Base-by-base conservation (phyloP, 2,113 vertebrate species). In the Peromyscus polionotus region DNA sequence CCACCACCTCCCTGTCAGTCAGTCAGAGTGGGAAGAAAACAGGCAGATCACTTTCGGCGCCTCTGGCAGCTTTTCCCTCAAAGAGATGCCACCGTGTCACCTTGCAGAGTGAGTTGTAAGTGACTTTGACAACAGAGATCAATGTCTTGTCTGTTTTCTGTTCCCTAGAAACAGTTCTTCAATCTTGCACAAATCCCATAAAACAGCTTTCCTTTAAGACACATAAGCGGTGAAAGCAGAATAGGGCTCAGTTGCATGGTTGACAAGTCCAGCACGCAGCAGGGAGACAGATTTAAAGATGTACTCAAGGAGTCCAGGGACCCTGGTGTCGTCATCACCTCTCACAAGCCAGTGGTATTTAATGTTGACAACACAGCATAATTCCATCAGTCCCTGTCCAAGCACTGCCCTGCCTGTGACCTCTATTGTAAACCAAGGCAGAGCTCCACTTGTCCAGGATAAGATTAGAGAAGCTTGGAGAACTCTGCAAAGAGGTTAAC, bases 31-130 rank as follows among this genome's bases (percentile, higher is more conserved):
- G 97, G 95, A 95, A 70, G 67, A 92, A 95, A 97, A 95, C 90
- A 96, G 88, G 67, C 65, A 97, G 98, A 97, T 98, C 98, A 97
- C 97, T 98, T 98, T 98, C 97, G 97, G 83, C 59, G 85, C 7
- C 96, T 90, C 93, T 98, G 97, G 97, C 97, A 98, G 97, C 94
- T 96, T 98, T 97, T 90, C 95, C 96, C 87, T 92, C 93, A 73
- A 96, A 94, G 91, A 97, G 96, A 59, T 39, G 26, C 48, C 9
- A 17, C 59, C 0, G 75, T 59, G 42, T 95, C 79, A 97, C 83
- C 65, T 91, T 39, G 70, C 2, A 73, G 39, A 87, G 79, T 90
- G 93, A 97, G 95, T 96, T 97, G 96, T 76, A 11, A 3, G 10
- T 93, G 97, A 95, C 39, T 95, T 39, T 97, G 95, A 97, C 45